These are phyloP conservation scores for Atractosteus spatula DNA, from an alignment of 2,113 vertebrate genomes.

Conservation along the genomic window DNA sequence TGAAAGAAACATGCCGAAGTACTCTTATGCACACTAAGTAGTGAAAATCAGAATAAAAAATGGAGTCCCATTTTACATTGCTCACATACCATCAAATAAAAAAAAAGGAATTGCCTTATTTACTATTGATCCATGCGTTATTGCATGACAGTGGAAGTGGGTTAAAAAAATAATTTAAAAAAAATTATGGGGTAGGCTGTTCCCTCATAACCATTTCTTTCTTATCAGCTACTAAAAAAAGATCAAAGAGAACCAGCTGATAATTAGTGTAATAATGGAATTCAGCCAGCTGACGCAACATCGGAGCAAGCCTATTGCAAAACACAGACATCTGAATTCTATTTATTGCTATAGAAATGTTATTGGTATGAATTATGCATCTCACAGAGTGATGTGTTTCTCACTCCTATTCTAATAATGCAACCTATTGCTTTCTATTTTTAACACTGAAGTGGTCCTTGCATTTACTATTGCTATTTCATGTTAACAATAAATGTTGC, in stretches of 20 bases:
- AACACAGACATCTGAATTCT: slow-evolving; percentile 29
- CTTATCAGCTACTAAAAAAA: slow-evolving; percentile 27
- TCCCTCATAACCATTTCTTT: slow-evolving; percentile 26
- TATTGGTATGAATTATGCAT: slow-evolving; percentile 47
- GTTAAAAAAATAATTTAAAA: neutral
- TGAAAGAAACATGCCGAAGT: neutral
- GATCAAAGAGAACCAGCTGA: slow-evolving; percentile 29
- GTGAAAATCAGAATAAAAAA: no score
- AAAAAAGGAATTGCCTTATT: no score
- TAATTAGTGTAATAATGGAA: slow-evolving; percentile 38
- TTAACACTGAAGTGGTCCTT: no score
- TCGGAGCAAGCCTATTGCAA: slow-evolving; percentile 41
- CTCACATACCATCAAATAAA: no score
- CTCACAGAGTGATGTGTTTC: slow-evolving; percentile 24
- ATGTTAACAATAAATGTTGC: no score
- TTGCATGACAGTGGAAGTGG: neutral
- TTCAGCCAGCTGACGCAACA: slow-evolving; percentile 46
- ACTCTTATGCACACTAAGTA: neutral
- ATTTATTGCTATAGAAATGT: slow-evolving; percentile 27
- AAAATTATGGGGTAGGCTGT: slow-evolving; percentile 4
- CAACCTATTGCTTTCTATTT: no score
- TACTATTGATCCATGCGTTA: no score
- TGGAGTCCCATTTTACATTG: no score
- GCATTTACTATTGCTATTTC: no score
- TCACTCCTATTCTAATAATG: neutral